These are phyloP conservation scores for Odontophorus gujanensis DNA, from an alignment of 2,113 vertebrate genomes.

Conservation along the genomic window DNA sequence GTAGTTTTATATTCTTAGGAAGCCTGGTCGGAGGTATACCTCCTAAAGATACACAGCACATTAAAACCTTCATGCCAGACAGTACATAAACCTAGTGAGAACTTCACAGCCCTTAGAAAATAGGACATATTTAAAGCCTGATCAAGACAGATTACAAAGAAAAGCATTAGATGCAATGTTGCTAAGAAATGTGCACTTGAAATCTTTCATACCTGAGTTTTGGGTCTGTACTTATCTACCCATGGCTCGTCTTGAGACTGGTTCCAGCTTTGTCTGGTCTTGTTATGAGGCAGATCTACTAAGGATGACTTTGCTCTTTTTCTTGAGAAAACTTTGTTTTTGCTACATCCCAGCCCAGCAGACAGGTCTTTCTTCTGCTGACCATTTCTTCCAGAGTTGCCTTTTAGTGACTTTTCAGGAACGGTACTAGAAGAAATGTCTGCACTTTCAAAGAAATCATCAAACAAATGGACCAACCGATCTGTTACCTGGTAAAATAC, in stretches of 20 bases:
- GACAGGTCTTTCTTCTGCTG: slow-evolving; percentile 45
- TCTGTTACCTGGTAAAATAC: slow-evolving; percentile 66
- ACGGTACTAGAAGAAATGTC: neutral
- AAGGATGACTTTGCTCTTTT: slow-evolving; percentile 70
- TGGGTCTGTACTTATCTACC: slow-evolving; percentile 89
- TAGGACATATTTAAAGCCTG: accelerated
- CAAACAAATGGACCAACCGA: slow-evolving; percentile 87
- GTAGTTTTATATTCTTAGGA: neutral
- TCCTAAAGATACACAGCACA: accelerated
- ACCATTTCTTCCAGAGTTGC: slow-evolving; percentile 1
- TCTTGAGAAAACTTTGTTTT: slow-evolving; percentile 53
- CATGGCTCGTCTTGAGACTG: slow-evolving; percentile 81
- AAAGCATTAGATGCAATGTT: neutral
- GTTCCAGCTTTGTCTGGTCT: neutral
- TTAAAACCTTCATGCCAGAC: neutral
- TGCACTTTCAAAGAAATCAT: slow-evolving; percentile 73
- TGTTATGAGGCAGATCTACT: slow-evolving; percentile 10
- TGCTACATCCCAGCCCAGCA: slow-evolving; percentile 47
- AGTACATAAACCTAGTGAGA: neutral
- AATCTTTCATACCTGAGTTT: slow-evolving; percentile 80
- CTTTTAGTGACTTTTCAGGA: neutral
- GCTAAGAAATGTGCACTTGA: neutral
- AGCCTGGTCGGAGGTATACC: neutral
- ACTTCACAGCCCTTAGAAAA: neutral
- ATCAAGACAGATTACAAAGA: accelerated